phyloP scores from a whole-genome alignment of 1,140 invertebrate species.

The Bursaphelenchus mucronatus region DNA sequence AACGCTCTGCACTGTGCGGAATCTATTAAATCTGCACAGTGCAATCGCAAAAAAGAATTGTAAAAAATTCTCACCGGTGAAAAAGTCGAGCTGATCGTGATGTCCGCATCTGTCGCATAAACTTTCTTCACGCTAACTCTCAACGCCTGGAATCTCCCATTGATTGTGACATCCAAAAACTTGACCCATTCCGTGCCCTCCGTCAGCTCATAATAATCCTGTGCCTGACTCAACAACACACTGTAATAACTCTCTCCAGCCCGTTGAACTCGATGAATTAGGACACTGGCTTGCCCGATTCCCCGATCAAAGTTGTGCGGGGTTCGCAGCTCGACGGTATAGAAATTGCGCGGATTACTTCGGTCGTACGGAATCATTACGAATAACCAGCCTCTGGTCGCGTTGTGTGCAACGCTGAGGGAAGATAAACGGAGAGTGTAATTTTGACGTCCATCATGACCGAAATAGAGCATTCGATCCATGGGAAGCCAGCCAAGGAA shows the following conservation, averaged over 20 bases:
- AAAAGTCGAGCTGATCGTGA: slow-evolving; percentile 37
- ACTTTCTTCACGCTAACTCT: slow-evolving; percentile 42
- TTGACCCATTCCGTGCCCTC: slow-evolving; percentile 52
- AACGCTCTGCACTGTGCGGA: no score
- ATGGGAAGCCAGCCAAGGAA: slow-evolving; percentile 59
- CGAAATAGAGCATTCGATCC: slow-evolving; percentile 56
- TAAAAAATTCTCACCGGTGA: slow-evolving; percentile 18
- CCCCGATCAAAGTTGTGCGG: slow-evolving; percentile 45
- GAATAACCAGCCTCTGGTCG: slow-evolving; percentile 52
- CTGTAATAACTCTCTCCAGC: slow-evolving; percentile 53
- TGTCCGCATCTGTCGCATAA: slow-evolving; percentile 34
- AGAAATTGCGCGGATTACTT: slow-evolving; percentile 52
- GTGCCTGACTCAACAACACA: slow-evolving; percentile 44
- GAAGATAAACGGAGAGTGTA: slow-evolving; percentile 56
- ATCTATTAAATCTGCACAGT: not conserved
- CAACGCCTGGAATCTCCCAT: slow-evolving; percentile 46
- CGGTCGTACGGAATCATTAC: slow-evolving; percentile 52
- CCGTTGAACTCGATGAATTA: slow-evolving; percentile 53
- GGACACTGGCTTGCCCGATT: slow-evolving; percentile 39
- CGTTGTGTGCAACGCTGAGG: slow-evolving; percentile 50
- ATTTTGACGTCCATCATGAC: slow-evolving; percentile 51
- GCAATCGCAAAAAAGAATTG: slow-evolving; percentile 3
- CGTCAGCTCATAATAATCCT: slow-evolving; percentile 55
- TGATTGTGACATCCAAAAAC: slow-evolving; percentile 32
- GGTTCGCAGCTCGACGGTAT: slow-evolving; percentile 51